These are phyloP conservation scores for Pseudocheirus occidentalis DNA, from an alignment of 2,797 vertebrate species.

Conservation along the genomic window DNA sequence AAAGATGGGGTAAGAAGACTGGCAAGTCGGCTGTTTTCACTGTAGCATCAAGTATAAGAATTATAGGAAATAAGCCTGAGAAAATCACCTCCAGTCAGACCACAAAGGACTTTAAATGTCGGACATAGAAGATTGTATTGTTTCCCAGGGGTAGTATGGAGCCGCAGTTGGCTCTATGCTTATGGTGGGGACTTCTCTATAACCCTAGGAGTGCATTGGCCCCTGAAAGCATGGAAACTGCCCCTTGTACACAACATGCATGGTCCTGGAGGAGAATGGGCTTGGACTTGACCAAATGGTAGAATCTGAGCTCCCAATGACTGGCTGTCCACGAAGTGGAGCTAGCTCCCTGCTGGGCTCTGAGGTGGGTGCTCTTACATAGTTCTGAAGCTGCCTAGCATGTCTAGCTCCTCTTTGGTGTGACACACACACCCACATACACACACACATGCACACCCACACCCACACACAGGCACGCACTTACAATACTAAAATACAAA, in stretches of 20 bases:
- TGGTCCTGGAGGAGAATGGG: neutral
- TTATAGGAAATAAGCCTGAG: neutral
- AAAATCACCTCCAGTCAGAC: neutral
- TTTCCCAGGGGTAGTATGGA: neutral
- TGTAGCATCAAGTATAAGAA: neutral
- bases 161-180: neutral
- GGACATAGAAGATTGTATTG: too few relatives aligned
- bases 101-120: neutral
- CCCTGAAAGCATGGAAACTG: neutral
- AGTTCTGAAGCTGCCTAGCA: neutral
- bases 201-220: neutral
- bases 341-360: neutral
- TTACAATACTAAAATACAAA: neutral
- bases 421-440: neutral
- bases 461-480: neutral
- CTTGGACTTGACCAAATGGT: neutral
- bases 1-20: neutral
- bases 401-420: neutral
- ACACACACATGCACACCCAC: neutral
- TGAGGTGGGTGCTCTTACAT: neutral
- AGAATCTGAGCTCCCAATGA: neutral
- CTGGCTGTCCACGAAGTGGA: neutral
- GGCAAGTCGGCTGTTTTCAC: neutral
- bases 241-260: neutral
- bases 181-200: neutral